These are phyloP conservation scores for Chunga burmeisteri DNA, from an alignment of 2,113 vertebrate genomes.

Conservation along the genomic window DNA sequence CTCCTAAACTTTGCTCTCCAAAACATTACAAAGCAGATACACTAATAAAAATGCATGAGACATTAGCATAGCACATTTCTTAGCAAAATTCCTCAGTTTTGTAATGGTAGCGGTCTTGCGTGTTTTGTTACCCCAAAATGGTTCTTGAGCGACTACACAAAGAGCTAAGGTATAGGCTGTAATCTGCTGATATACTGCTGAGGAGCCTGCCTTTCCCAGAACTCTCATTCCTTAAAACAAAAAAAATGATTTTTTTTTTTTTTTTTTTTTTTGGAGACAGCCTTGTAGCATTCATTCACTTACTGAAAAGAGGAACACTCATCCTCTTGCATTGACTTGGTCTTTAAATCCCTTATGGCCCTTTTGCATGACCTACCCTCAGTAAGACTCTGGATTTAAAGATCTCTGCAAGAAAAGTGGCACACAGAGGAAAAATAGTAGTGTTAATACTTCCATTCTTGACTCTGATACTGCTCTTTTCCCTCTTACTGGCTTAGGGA, in stretches of 20 bases:
- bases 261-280: neutral
- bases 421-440: neutral
- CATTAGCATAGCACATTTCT: neutral
- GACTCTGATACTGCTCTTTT: neutral
- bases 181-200: neutral
- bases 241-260: no score
- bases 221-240: neutral
- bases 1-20: neutral
- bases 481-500: neutral
- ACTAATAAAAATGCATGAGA: neutral
- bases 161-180: neutral
- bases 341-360: neutral
- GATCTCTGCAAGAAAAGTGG: neutral
- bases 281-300: neutral
- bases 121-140: neutral
- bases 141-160: neutral
- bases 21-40: neutral
- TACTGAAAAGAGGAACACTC: neutral
- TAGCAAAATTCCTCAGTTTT: neutral
- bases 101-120: neutral
- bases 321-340: accelerated
- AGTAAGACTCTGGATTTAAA: neutral
- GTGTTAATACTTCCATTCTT: neutral
- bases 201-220: neutral
- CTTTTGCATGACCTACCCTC: neutral